Evolutionary conservation across 2,888 invertebrate genomes (phyloP), one percentile per base, ranked within the genome.

Genomic region (Temnothorax ravouxi): DNA sequence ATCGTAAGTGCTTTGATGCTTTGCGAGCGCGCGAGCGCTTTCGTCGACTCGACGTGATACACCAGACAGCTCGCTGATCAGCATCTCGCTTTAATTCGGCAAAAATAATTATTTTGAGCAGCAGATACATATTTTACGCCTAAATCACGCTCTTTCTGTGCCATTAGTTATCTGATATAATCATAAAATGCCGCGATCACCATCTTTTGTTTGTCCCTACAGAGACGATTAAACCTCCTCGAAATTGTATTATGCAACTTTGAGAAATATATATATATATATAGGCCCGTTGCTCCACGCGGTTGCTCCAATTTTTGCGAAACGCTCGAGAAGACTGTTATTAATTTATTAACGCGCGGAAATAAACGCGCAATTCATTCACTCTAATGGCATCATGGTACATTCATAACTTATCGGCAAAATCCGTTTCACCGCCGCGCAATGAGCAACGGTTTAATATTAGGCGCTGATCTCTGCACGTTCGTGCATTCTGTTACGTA

Each of bases 331-430:
- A 15, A 67, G 87, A 81, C 84, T 86, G 89, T 87, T 89, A 89
- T 88, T n/a, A n/a, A n/a, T n/a, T 89, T 89, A 89, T 89, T 89
- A 89, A 88, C 38, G 83, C 77, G 59, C 80, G 86, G 86, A 85
- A 86, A 89, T 89, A 88, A 88, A 84, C 89, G 88, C 54, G 86
- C 83, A 88, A 86, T 89, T 88, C 87, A 89, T 86, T 74, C 84
- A 71, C 76, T 81, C 74, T 88, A 89, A 87, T 89, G 88, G 84
- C 83, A 89, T 89, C 85, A 29, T 61, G 75, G 62, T 25, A 18
- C 67, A 25, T 77, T 47, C 67, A 86, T 81, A 85, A 88, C 86
- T 88, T 83, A 88, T 89, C 87, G 87, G 76, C 81, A 84, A 88
- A 87, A 88, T 87, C 87, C 74, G 81, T 71, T 71, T 62, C 61